Base-by-base conservation (phyloP, 2,888 invertebrate genomes). In the Amphimallon solstitiale region DNA sequence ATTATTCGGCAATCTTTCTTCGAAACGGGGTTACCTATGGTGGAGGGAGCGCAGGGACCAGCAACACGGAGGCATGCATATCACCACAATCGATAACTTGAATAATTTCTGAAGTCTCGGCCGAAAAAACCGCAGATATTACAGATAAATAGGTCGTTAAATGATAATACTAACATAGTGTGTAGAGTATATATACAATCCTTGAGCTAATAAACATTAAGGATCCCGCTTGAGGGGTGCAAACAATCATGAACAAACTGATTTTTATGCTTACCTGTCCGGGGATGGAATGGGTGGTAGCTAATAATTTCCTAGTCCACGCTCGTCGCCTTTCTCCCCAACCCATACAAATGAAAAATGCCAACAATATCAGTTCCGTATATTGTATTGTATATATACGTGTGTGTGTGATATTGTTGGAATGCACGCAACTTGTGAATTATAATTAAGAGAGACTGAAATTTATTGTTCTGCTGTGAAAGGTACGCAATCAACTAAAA, bases 351-450 rank as follows among this genome's bases (percentile, higher is more conserved):
- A 29, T 45, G 45, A 45, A 45, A 45, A 45, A 45, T 45, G 45
- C 19, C 19, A 45, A 19, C 45, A 17, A 45, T 17, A 45, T 45
- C 45, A 51, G 35, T 35, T 35, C 14, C 10, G 51, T 15, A 51
- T 51, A 51, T 35, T 19, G 34, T 51, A 51, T 35, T 35, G 51
- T 34, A 51, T 51, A 35, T 51, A 17, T 15, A 10, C 15, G 15
- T 40, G 15, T 45, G 45, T 43, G n/a, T 17, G 4, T 51, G 35
- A 51, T 51, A 51, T 51, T 51, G n/a, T 17, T 9, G 9, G 7
- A 35, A 35, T 51, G 34, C 51, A 51, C 51, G 51, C 51, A 51
- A 51, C 51, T 34, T 35, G 51, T 17, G 51, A 34, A 51, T 51
- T 51, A 51, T 51, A 35, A 51, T 51, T 51, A 51, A 51, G 51